Evolutionary conservation across 2,113 vertebrate species (phyloP), one percentile per base, ranked within the genome.

Genomic region (Nettapus auritus): DNA sequence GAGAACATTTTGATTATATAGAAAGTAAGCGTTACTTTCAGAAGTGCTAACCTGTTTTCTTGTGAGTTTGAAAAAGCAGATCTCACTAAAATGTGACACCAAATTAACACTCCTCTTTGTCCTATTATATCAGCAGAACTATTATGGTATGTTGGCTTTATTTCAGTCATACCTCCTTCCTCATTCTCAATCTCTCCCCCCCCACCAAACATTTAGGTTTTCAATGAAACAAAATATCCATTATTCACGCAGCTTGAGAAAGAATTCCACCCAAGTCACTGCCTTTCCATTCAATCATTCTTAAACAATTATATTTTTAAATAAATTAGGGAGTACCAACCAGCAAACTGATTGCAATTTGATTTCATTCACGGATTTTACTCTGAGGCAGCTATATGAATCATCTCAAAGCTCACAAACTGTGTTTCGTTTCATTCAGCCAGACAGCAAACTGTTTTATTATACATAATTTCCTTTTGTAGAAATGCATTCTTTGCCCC

Each of bases 251-350:
- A 79, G 25, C 31, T 19, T 67, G 52, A 71, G 25, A 77, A 28
- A 71, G 18, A 62, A 78, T 67, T 26, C 66, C 40, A 67, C 33
- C 4, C 23, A 66, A 34, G 31, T 48, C 14, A 18, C 29, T 86
- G 28, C 48, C 40, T 88, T 69, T 86, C 57, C 62, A 86, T 25
- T 90, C 25, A 64, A 73, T 83, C 38, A 55, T 83, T 68, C 66
- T 66, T 16, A 96, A 86, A 64, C 76, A 56, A 83, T 80, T 85
- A 50, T 18, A 50, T 59, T 88, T 73, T 56, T n/a, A 56, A 90
- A 86, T 67, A 92, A 88, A 92, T 73, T 55, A 80, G 36, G 64
- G 53, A 92, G 75, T 64, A 92, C 63, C 63, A 90, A 62, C 16
- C 42, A 83, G 31, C 34, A 80, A 31, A 53, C 44, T 63, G 80